phyloP scores from a whole-genome alignment of 2,113 vertebrate species.

The Oriolus oriolus region DNA sequence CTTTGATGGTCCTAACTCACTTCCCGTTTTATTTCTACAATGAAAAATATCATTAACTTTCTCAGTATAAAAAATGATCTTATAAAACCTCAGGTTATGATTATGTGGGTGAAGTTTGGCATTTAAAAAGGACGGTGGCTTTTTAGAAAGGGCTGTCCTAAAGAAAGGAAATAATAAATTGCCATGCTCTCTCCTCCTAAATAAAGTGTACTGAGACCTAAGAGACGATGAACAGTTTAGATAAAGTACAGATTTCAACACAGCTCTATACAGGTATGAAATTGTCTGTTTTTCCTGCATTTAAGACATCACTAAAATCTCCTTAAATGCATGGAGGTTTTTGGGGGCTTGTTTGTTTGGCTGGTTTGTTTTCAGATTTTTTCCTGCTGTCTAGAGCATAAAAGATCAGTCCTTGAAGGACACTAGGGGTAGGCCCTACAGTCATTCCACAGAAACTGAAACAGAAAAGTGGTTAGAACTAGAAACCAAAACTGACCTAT shows the following conservation, averaged over 20 bases:
- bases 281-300: neutral
- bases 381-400: neutral
- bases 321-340: neutral
- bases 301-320: neutral
- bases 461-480: neutral
- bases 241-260: neutral
- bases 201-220: neutral
- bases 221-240: neutral
- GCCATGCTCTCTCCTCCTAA: neutral
- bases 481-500: constrained; percentile 33
- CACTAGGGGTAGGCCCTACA: neutral
- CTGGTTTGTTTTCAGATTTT: neutral
- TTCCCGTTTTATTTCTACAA: neutral
- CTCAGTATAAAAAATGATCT: neutral
- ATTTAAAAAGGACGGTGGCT: neutral
- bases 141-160: neutral
- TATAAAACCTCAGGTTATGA: neutral
- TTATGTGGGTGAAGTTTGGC: neutral
- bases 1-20: neutral
- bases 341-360: neutral
- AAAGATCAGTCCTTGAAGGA: neutral
- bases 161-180: neutral
- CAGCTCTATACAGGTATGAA: neutral
- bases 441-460: neutral
- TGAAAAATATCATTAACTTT: neutral